phyloP scores from a whole-genome alignment of 2,888 invertebrate genomes.

The Cheilosia scutellata region DNA sequence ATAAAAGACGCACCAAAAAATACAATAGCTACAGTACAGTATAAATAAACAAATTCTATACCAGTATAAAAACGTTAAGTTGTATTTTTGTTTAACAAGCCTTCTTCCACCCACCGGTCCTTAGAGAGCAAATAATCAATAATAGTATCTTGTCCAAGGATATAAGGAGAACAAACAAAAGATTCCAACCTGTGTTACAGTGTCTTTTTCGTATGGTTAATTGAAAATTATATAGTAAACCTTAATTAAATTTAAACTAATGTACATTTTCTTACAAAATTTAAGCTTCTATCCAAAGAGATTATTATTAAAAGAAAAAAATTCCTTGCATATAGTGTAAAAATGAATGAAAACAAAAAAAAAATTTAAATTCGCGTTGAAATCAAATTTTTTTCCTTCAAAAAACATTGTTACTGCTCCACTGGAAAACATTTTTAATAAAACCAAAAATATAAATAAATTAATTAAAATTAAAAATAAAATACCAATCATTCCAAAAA shows the following conservation, averaged over 20 bases:
- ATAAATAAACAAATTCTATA: slow-evolving; percentile 14
- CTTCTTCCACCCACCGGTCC: slow-evolving; percentile 74
- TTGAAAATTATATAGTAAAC: slow-evolving; percentile 59
- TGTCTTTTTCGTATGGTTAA: slow-evolving; percentile 76
- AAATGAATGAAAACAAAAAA: slow-evolving; percentile 31
- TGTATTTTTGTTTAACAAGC: slow-evolving; percentile 39
- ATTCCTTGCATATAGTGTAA: slow-evolving; percentile 69
- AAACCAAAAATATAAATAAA: slow-evolving; percentile 38
- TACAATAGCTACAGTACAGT: slow-evolving; percentile 55
- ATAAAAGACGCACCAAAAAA: slow-evolving; percentile 41
- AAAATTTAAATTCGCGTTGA: slow-evolving; percentile 59
- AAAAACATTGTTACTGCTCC: slow-evolving; percentile 57
- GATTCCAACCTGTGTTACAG: slow-evolving; percentile 74
- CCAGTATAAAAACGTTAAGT: slow-evolving; percentile 41
- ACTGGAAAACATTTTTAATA: slow-evolving; percentile 42
- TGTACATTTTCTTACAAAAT: slow-evolving; percentile 73
- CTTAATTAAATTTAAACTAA: slow-evolving; percentile 52
- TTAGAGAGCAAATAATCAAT: slow-evolving; percentile 20
- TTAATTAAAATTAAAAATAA: slow-evolving; percentile 57
- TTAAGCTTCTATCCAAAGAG: slow-evolving; percentile 71
- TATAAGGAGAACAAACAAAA: not conserved
- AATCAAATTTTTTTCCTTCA: slow-evolving; percentile 51
- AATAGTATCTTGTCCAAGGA: slow-evolving; percentile 23
- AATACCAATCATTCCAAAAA: slow-evolving; percentile 71
- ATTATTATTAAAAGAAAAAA: slow-evolving; percentile 54